Percentiles rank a stretch among this genome's conserved stretches.
Evolutionary conservation across 1,140 invertebrate genomes (phyloP).

Genomic region (Papilio polytes): DNA sequence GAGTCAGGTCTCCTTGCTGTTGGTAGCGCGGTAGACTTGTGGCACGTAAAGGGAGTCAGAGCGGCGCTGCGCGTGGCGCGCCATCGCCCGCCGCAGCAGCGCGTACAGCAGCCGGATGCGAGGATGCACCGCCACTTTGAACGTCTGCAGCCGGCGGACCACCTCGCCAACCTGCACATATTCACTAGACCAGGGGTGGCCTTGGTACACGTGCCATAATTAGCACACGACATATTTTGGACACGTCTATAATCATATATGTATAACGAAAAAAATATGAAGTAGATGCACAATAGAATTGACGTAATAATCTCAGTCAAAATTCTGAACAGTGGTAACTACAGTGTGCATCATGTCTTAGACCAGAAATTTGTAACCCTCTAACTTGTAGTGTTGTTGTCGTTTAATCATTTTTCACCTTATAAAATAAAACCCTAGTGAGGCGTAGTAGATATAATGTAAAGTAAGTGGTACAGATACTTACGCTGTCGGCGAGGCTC

Average conservation of each 20-base stretch:
- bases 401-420: no score
- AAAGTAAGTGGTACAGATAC: neutral
- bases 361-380: no score
- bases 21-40: constrained; percentile 37
- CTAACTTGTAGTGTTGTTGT: no score
- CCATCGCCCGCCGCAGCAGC: constrained; percentile 54
- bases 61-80: constrained; percentile 45
- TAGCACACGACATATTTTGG: no score
- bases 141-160: constrained; percentile 51
- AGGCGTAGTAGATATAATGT: no score
- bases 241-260: no score
- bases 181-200: neutral
- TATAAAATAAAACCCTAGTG: neutral
- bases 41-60: constrained; percentile 55
- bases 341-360: no score
- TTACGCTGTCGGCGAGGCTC: neutral
- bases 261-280: no score
- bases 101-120: constrained; percentile 60
- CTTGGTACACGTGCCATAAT: no score
- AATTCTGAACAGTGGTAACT: no score
- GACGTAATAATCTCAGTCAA: no score
- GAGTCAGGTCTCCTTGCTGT: neutral
- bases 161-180: constrained; percentile 52
- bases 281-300: no score
- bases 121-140: constrained; percentile 60